phyloP scores from a whole-genome alignment of 53 echinoderm and acorn worm species.

The Hippasteria phrygiana region DNA sequence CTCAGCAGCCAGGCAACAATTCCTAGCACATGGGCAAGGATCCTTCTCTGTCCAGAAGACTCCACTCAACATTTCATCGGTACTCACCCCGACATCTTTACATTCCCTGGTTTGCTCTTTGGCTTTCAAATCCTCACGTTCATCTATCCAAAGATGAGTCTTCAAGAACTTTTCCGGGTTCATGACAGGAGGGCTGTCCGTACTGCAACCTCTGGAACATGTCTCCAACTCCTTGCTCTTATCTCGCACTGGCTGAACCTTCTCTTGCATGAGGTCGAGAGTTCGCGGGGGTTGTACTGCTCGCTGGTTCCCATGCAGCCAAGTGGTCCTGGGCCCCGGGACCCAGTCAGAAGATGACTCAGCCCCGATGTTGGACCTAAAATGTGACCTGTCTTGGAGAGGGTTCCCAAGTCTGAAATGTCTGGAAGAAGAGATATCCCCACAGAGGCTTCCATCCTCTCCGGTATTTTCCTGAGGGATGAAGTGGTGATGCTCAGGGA shows the following conservation, averaged over 20 bases:
- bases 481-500: constrained; percentile 54
- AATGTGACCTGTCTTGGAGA: constrained; percentile 23
- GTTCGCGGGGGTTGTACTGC: constrained; percentile 32
- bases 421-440: constrained; percentile 14
- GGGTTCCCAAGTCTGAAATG: neutral
- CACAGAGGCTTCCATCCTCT: neutral
- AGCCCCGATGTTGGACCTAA: constrained; percentile 1
- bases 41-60: neutral
- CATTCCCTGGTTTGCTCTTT: constrained; percentile 29
- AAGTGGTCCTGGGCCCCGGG: constrained; percentile 44
- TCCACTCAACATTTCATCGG: constrained; percentile 17
- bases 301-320: constrained; percentile 27
- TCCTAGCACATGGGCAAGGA: constrained; percentile 27
- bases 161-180: constrained; percentile 23
- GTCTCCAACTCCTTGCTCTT: constrained; percentile 6
- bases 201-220: constrained; percentile 58
- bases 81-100: constrained; percentile 52
- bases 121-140: neutral
- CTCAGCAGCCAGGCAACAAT: neutral
- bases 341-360: constrained; percentile 54
- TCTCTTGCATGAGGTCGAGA: constrained; percentile 12
- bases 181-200: constrained; percentile 54
- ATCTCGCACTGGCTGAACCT: neutral
- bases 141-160: neutral
- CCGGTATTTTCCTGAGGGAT: constrained; percentile 32